Evolutionary conservation across 2,888 invertebrate genomes (phyloP), one percentile per base, ranked within the genome.

Genomic region (Parnassius apollo): DNA sequence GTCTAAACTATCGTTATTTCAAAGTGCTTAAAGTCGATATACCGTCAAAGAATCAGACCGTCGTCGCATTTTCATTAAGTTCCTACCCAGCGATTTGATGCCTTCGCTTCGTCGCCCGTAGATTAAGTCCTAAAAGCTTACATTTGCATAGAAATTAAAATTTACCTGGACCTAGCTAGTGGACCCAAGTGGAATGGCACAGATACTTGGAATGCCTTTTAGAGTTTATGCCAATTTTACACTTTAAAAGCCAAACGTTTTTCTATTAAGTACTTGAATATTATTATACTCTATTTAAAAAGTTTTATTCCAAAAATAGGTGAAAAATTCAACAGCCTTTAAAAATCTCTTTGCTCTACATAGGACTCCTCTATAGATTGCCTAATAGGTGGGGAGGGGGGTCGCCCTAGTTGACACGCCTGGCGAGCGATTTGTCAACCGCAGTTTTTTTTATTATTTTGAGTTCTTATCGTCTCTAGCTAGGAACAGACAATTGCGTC

Each of bases 101-200:
- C 85, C 81, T 81, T 81, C 82, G 80, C 83, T 78, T 78, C 74
- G 76, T 75, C 84, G 46, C 46, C 46, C 46, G 83, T 85, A 86
- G 88, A 88, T 89, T 89, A 87, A 86, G 74, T 75, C 76, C 79
- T 79, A 82, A 87, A 86, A 85, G 86, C 86, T 85, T 81, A 78
- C 83, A 91, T 91, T 91, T 88, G 90, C 91, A 91, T 91, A 86
- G 89, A 91, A 90, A 91, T 91, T 89, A 91, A 91, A 90, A 90
- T 88, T 86, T 85, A 91, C 90, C 91, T 91, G 89, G 86, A 83
- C 62, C 86, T 72, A 71, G 62, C 72, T 82, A 86, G 83, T 85
- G 86, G 85, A 83, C 86, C 78, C 77, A 80, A 83, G 81, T 83
- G 84, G 78, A 77, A 86, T 84, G 78, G 76, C 77, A 65, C 59